Base-by-base conservation (phyloP, 1,140 invertebrate species). In the Leptinotarsa lineolata region DNA sequence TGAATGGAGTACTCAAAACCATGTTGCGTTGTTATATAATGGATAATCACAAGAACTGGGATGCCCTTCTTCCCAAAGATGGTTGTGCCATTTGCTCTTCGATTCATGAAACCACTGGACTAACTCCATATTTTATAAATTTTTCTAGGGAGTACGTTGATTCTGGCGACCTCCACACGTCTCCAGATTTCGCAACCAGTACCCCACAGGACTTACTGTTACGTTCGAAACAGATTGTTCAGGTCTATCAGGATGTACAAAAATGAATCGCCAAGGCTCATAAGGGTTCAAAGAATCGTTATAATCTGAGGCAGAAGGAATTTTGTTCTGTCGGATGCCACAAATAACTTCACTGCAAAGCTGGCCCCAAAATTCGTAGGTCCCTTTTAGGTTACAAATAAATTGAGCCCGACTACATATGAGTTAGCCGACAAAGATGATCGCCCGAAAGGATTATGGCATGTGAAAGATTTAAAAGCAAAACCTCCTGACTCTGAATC, bases 11-110 rank as follows among this genome's bases (percentile, higher is more conserved):
- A 2, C 66, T 86, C 18, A 81, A 83, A n/a, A 81, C 77, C 3
- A 79, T 83, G 76, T 73, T 86, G 12, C 46, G 77, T 2, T 67
- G 77, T 0, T 86, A 78, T 68, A 72, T 85, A 1, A 71, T 79
- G 2, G 72, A 82, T 5, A 80, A 85, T 72, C 85, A 87, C 58
- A 70, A 79, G 8, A 65, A 74, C 16, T 87, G 85, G 85, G 83
- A 84, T 66, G 13, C 73, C 8, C 48, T 80, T 69, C 30, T 74
- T 16, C 30, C 46, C 15, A 70, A 65, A 61, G 48, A 72, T 24
- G 68, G 21, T 74, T 65, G 76, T 11, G 80, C 48, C n/a, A 54
- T 54, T 54, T 13, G 48, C 48, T 54, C 48, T 15, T 39, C 48
- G n/a, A 54, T 13, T 18, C 48, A 54, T 54, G 48, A 54, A 18